These are phyloP conservation scores for Drosophila orosa DNA, from an alignment of 1,140 invertebrate genomes.

Conservation along the genomic window DNA sequence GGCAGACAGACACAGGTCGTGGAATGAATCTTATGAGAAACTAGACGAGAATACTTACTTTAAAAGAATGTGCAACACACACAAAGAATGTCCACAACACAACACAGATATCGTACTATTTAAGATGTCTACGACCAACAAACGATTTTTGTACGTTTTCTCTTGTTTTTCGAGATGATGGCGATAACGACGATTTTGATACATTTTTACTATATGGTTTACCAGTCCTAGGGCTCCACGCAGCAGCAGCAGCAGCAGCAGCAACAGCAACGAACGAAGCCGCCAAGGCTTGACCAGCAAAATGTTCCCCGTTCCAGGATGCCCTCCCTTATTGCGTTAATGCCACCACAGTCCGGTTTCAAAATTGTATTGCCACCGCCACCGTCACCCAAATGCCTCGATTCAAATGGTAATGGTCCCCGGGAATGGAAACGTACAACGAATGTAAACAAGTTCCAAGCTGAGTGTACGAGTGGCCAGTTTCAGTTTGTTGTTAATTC, in stretches of 20 bases:
- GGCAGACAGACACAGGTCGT: constrained; percentile 13
- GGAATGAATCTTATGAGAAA: constrained; percentile 53
- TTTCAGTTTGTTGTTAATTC: constrained; percentile 63
- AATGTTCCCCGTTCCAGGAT: neutral
- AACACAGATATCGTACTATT: constrained; percentile 49
- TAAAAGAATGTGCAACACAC: constrained; percentile 49
- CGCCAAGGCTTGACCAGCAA: constrained; percentile 21
- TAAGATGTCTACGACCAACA: constrained; percentile 49
- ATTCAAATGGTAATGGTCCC: constrained; percentile 18
- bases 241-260: constrained; percentile 28
- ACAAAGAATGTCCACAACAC: constrained; percentile 47
- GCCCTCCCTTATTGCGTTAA: constrained; percentile 29
- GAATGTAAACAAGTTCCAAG: constrained; percentile 45
- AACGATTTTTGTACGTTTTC: constrained; percentile 54
- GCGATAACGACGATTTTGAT: constrained; percentile 39
- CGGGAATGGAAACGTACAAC: constrained; percentile 45
- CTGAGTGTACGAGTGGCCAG: constrained; percentile 30
- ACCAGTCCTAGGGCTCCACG: constrained; percentile 41
- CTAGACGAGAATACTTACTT: constrained; percentile 58
- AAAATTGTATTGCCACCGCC: constrained; percentile 20
- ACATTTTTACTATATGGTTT: constrained; percentile 51
- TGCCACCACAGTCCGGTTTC: constrained; percentile 23
- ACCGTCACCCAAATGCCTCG: constrained; percentile 26
- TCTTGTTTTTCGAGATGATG: constrained; percentile 36
- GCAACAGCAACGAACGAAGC: constrained; percentile 44